These are phyloP conservation scores for Holocentrus rufus DNA, from an alignment of 2,797 vertebrate genomes.

Conservation along the genomic window DNA sequence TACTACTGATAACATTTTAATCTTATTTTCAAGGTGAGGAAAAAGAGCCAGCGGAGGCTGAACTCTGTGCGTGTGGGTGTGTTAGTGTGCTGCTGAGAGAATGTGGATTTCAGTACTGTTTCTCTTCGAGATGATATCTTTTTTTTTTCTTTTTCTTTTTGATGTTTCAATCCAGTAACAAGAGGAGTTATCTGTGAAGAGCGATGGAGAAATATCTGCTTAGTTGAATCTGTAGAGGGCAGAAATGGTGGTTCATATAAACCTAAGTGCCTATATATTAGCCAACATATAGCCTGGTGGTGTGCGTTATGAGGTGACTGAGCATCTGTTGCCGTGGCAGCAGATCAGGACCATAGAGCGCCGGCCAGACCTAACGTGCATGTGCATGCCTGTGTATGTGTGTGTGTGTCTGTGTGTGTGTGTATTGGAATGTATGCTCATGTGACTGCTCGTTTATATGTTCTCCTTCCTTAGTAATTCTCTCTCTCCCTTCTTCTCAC, in stretches of 20 bases:
- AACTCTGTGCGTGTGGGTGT: conserved; percentile 10
- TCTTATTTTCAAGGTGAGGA: conserved; percentile 67
- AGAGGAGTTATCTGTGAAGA: conserved; percentile 53
- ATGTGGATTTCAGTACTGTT: conserved; percentile 55
- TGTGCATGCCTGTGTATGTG: conserved; percentile 2
- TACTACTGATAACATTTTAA: conserved; percentile 70
- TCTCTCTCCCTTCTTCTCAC: not conserved
- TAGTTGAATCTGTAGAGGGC: conserved; percentile 47
- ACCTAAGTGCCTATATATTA: conserved; percentile 1
- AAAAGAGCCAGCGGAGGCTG: conserved; percentile 46
- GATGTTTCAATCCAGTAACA: conserved; percentile 62
- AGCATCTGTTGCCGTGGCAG: not conserved
- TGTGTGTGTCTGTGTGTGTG: not conserved
- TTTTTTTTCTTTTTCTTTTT: conserved; percentile 36
- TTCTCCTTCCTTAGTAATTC: not conserved
- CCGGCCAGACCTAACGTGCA: not conserved
- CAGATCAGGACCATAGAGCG: not conserved
- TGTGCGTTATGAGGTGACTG: conserved; percentile 8
- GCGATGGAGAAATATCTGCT: conserved; percentile 56
- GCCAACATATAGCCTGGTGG: not conserved
- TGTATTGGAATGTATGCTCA: conserved; percentile 12
- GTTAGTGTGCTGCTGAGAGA: conserved; percentile 8
- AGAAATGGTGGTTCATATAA: conserved; percentile 16
- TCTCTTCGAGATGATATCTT: conserved; percentile 63
- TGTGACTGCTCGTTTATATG: not conserved